Conservation (phyloP, 2,797 vertebrate species). For the Cossypha dichroa region DNA sequence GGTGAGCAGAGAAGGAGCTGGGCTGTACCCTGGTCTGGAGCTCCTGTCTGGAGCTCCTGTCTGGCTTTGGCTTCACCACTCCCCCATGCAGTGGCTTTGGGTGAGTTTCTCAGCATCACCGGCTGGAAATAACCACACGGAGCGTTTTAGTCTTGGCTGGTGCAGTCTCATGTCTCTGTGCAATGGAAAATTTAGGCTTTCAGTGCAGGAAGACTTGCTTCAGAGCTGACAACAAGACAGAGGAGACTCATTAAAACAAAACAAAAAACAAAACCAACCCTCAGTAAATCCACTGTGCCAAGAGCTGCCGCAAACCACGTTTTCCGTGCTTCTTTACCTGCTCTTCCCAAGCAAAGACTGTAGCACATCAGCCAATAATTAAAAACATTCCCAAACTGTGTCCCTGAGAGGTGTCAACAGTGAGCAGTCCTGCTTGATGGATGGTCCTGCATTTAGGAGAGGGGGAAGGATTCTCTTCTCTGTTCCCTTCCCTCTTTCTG, state of each 20-base stretch:
- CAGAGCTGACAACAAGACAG: neutral
- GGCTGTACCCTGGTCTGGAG: neutral
- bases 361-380: neutral
- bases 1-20: neutral
- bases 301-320: neutral
- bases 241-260: neutral
- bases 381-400: neutral
- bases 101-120: neutral
- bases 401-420: neutral
- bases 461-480: neutral
- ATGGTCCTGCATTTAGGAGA: neutral
- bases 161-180: neutral
- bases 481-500: neutral
- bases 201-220: neutral
- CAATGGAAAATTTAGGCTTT: neutral
- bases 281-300: rapidly evolving
- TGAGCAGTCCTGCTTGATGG: neutral
- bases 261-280: neutral
- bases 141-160: neutral
- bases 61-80: rapidly evolving
- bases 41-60: neutral
- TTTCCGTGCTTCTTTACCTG: neutral
- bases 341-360: neutral
- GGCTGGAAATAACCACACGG: neutral
- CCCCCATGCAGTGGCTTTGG: neutral